Conservation (phyloP, 2,888 invertebrate species). For the Patella depressa region DNA sequence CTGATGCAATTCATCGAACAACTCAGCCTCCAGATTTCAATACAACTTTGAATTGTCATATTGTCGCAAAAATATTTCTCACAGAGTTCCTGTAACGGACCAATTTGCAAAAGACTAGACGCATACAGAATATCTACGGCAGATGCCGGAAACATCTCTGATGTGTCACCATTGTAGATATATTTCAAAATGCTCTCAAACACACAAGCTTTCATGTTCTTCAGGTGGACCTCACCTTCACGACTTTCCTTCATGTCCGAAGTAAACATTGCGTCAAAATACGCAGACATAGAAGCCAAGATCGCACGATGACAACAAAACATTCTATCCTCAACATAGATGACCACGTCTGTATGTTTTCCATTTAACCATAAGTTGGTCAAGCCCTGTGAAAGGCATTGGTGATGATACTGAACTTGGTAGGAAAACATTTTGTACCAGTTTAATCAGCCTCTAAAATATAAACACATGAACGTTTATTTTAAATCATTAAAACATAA, state of each 20-base stretch:
- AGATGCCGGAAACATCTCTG: constrained; percentile 82
- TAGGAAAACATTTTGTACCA: not conserved
- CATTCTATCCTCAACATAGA: constrained; percentile 52
- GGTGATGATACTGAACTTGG: not conserved
- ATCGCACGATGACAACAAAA: constrained; percentile 62
- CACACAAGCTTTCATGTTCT: constrained; percentile 78
- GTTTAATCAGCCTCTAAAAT: too few relatives aligned
- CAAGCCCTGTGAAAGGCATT: constrained; percentile 42
- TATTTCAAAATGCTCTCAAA: constrained; percentile 86
- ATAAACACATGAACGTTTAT: too few relatives aligned
- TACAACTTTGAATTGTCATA: constrained; percentile 78
- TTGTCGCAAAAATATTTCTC: constrained; percentile 81
- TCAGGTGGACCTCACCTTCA: constrained; percentile 53
- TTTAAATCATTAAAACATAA: too few relatives aligned
- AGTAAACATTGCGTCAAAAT: constrained; percentile 62
- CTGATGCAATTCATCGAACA: constrained; percentile 73
- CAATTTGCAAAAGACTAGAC: constrained; percentile 88
- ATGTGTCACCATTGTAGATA: constrained; percentile 80
- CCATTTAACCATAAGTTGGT: constrained; percentile 44
- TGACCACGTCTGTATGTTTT: constrained; percentile 56
- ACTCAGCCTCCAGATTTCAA: constrained; percentile 74
- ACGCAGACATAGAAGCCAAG: constrained; percentile 59
- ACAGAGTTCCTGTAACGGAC: constrained; percentile 85
- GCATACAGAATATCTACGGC: constrained; percentile 82
- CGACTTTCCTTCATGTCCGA: constrained; percentile 61